Percentiles rank a stretch among this genome's conserved stretches.
Conservation (phyloP, 2,113 vertebrate genomes). For the Rutilus rutilus region DNA sequence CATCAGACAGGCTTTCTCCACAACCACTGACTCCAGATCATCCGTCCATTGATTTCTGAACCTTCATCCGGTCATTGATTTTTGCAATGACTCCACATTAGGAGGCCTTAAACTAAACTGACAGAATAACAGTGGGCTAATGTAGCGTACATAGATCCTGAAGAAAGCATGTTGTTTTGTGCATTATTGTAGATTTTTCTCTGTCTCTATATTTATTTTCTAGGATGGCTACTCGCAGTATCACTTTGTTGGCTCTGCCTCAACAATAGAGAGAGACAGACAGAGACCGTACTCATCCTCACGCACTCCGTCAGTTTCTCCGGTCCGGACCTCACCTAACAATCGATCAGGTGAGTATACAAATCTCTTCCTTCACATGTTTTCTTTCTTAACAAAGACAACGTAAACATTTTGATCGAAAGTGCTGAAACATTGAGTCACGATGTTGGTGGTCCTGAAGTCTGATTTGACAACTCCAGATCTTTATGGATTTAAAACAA, state of each 20-base stretch:
- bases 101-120: conserved; percentile 34
- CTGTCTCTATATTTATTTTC: conserved; percentile 50
- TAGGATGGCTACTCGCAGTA: conserved; percentile 99
- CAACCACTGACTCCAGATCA: conserved; percentile 1
- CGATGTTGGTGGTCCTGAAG: conserved; percentile 47
- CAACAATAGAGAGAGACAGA: conserved; percentile 96
- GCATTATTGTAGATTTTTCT: neutral
- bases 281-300: conserved; percentile 98
- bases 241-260: conserved; percentile 97
- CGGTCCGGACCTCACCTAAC: conserved; percentile 95
- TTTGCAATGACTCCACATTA: conserved; percentile 41
- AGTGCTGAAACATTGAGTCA: neutral
- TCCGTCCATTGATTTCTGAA: conserved; percentile 13
- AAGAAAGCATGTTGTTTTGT: neutral
- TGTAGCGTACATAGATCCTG: conserved; percentile 17
- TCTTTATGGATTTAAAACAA: neutral
- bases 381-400: conserved; percentile 1
- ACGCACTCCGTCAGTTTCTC: conserved; percentile 95
- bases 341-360: conserved; percentile 91
- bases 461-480: neutral
- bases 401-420: neutral
- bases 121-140: conserved; percentile 25
- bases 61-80: conserved; percentile 40
- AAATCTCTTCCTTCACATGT: neutral
- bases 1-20: conserved; percentile 20